phyloP scores from a whole-genome alignment of 2,888 invertebrate species.

The Eledone cirrhosa region DNA sequence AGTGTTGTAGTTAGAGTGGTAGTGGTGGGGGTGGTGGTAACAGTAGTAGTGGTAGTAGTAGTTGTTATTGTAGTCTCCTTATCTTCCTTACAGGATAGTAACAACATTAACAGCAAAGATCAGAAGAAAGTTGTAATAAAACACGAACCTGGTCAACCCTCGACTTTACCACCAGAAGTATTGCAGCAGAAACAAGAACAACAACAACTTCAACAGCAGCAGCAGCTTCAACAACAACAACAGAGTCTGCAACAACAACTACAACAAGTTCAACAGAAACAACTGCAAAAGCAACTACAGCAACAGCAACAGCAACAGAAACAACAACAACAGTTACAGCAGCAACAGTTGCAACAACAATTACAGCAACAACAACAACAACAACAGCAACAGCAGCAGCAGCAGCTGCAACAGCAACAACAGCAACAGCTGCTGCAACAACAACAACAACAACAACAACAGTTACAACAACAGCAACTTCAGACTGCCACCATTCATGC shows the following conservation, averaged over 20 bases:
- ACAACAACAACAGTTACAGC: constrained; percentile 22
- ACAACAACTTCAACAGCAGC: constrained; percentile 39
- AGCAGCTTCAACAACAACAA: constrained; percentile 37
- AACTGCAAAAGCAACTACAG: background rate
- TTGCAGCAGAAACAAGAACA: constrained; percentile 41
- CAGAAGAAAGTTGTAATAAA: constrained; percentile 11
- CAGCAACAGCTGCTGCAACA: constrained; percentile 38
- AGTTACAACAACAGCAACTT: constrained; percentile 33
- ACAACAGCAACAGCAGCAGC: constrained; percentile 44
- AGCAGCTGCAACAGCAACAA: constrained; percentile 45
- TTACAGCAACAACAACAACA: constrained; percentile 51
- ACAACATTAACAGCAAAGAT: background rate
- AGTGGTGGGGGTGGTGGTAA: no score
- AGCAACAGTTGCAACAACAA: constrained; percentile 35
- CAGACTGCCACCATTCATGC: constrained; percentile 26
- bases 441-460: constrained; percentile 33
- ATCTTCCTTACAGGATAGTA: background rate
- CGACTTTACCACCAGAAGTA: constrained; percentile 34
- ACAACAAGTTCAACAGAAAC: background rate
- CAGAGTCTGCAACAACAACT: background rate
- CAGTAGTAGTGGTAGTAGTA: no score
- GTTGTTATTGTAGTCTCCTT: no score
- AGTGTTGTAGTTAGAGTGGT: no score
- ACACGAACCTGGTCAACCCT: background rate
- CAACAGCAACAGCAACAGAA: background rate